A percentile compares a stretch with the other conserved stretches of the same genome.
Evolutionary conservation across 2,113 vertebrate species (phyloP).

Genomic region (Amazona guildingii): DNA sequence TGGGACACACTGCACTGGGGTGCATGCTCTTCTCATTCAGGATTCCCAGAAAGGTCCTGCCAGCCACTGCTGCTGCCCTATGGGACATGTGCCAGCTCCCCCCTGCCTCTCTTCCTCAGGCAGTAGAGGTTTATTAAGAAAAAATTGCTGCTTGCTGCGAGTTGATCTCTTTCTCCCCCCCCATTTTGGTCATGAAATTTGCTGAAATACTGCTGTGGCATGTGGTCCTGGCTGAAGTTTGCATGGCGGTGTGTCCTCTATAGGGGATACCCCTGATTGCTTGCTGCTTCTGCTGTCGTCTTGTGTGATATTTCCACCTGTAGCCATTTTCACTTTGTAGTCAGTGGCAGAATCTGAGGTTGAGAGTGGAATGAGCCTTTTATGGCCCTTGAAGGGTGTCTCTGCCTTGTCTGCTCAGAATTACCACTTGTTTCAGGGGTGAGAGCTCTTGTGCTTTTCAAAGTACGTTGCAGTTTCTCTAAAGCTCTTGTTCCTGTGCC

Average conservation of each 20-base stretch:
- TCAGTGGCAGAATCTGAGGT: background rate
- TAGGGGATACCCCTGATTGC: background rate
- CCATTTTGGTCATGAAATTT: background rate
- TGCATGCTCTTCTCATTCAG: background rate
- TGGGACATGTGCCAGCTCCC: rapidly evolving
- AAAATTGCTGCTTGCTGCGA: background rate
- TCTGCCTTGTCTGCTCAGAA: background rate
- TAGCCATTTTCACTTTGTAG: background rate
- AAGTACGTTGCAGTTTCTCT: background rate
- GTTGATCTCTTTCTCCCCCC: background rate
- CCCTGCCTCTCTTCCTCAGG: background rate
- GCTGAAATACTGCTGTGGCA: background rate
- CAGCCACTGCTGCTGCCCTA: rapidly evolving
- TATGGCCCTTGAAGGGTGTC: background rate
- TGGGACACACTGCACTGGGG: background rate
- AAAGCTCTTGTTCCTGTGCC: background rate
- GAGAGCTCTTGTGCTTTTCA: background rate
- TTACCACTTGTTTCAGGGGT: background rate
- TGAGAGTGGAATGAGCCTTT: background rate
- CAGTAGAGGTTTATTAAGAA: background rate
- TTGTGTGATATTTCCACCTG: background rate
- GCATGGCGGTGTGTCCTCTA: background rate
- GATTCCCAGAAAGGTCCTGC: background rate
- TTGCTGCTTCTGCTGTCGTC: background rate
- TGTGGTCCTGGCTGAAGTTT: background rate